These are phyloP conservation scores for Melieria crassipennis DNA, from an alignment of 2,888 invertebrate genomes.

Conservation along the genomic window DNA sequence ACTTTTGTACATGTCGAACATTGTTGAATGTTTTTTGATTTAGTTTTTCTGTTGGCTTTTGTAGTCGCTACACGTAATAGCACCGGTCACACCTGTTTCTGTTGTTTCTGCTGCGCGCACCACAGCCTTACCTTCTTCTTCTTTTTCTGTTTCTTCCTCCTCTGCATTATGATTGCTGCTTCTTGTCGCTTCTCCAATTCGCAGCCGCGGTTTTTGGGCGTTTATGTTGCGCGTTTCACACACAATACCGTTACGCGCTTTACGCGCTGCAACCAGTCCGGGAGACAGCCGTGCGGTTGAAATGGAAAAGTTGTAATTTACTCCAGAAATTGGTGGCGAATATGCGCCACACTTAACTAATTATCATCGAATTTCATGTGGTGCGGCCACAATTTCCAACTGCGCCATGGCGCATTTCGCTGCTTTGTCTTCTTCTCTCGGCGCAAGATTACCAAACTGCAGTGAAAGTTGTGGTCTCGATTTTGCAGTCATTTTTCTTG, in stretches of 20 bases:
- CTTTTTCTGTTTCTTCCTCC: not conserved
- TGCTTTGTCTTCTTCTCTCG: too few species aligned
- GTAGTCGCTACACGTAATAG: constrained; percentile 21
- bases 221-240: not conserved
- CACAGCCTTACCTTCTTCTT: not conserved
- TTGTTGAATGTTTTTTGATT: not conserved
- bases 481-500: not conserved
- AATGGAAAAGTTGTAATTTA: not conserved
- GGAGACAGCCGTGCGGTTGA: not conserved
- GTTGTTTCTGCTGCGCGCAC: not conserved
- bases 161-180: not conserved
- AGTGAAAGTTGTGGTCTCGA: not conserved
- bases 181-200: too few species aligned
- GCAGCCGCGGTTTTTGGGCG: too few species aligned
- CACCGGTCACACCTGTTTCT: constrained; percentile 43
- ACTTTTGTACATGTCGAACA: not conserved
- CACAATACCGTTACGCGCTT: not conserved
- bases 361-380: not conserved
- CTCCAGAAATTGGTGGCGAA: not conserved
- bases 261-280: not conserved
- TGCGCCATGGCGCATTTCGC: too few species aligned
- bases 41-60: not conserved
- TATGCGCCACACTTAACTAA: not conserved
- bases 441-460: not conserved
- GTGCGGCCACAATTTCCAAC: not conserved